These are phyloP conservation scores for Pseudomyrmex cubaensis DNA, from an alignment of 1,140 invertebrate genomes.

Conservation along the genomic window DNA sequence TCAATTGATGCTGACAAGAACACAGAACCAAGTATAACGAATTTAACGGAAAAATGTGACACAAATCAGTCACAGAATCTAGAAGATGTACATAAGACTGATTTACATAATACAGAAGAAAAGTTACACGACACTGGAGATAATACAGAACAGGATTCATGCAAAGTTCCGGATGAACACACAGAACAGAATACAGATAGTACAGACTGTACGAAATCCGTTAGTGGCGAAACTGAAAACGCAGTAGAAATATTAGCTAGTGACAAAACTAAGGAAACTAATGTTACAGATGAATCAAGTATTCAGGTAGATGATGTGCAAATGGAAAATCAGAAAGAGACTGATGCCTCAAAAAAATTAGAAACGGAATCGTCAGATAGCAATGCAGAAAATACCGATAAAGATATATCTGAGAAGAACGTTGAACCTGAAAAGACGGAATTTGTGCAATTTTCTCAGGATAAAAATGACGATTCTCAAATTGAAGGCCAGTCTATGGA, in stretches of 20 bases:
- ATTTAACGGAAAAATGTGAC: not conserved
- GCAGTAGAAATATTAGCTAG: not conserved
- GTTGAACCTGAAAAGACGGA: slow-evolving; percentile 80
- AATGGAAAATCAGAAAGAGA: slow-evolving; percentile 16
- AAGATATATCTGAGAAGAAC: slow-evolving; percentile 67
- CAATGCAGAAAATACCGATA: slow-evolving; percentile 47
- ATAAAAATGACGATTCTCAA: slow-evolving; percentile 82
- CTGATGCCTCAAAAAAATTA: slow-evolving; percentile 21
- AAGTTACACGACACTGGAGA: too few relatives aligned
- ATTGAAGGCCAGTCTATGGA: slow-evolving; percentile 81
- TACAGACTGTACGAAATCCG: not conserved
- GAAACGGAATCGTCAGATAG: slow-evolving; percentile 54
- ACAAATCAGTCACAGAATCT: not conserved
- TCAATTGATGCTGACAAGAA: slow-evolving; percentile 29
- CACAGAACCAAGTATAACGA: not conserved
- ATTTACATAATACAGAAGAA: too few relatives aligned
- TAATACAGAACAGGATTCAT: not conserved
- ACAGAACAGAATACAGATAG: not conserved
- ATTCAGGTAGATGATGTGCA: slow-evolving; percentile 34
- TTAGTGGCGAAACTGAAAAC: not conserved
- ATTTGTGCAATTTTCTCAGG: slow-evolving; percentile 82
- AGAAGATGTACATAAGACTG: not conserved
- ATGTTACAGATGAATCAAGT: slow-evolving; percentile 9
- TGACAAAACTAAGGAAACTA: slow-evolving; percentile 19
- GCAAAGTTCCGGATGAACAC: not conserved